Evolutionary conservation across 2,113 vertebrate genomes (phyloP), one percentile per base, ranked within the genome.

Genomic region (Xenus cinereus): DNA sequence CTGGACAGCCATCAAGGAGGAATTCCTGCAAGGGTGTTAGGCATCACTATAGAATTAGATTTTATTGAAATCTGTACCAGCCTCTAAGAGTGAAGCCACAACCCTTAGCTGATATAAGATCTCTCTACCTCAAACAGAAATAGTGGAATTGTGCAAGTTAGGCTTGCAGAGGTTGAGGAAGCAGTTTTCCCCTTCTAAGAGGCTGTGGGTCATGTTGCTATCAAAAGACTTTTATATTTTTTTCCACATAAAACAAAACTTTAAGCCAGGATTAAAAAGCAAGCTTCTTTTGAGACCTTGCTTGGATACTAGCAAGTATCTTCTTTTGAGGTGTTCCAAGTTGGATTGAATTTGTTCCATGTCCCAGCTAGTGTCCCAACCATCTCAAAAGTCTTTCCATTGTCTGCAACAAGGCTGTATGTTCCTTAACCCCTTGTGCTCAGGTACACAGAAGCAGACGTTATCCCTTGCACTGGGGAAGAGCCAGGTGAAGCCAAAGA

Each of bases 401-500:
- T 51, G 15, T 63, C 64, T 87, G 26, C 41, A 56, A 39, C 71
- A 46, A 66, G 57, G 27, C 90, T 76, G 59, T 90, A 14, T 3
- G 37, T 95, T 98, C 98, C 98, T 99, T 99, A 98, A 98, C 97
- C 97, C 46, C 96, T 54, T 82, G 93, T 94, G 89, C 89, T 93
- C 97, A 99, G 99, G 98, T 99, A 99, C 97, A 99, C 99, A 0
- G 99, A 99, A 94, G 99, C 99, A 41, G 99, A 99, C 32, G 98
- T 99, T 96, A 99, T 99, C 94, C 99, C 99, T 90, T 99, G 99
- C 96, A 99, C 99, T 43, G 99, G 99, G 64, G 99, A 99, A 97
- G 99, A 99, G 97, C 99, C 99, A 88, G 99, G 99, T 35, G 99
- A 99, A 98, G 99, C 99, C 98, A 98, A 99, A 98, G 99, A 99